Evolutionary conservation across 2,797 vertebrate genomes (phyloP), one percentile per base, ranked within the genome.

Genomic region (Rhodeus uyekii): DNA sequence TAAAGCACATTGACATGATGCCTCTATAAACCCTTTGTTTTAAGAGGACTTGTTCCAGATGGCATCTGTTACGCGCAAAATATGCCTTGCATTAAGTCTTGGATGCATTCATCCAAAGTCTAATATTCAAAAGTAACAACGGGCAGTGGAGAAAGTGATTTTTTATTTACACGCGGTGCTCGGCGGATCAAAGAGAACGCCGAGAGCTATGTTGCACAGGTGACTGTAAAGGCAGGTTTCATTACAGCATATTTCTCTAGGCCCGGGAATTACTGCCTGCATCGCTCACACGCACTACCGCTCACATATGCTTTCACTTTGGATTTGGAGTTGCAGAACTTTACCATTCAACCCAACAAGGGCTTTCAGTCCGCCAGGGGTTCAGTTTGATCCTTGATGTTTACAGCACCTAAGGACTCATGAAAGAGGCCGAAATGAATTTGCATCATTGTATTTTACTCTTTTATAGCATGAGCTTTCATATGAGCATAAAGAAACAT

Each of bases 211-310:
- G 77, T 84, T 84, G 81, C 86, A 86, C 92, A 94, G 93, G 92
- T 92, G 92, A 93, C 86, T 86, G 84, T 83, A 81, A 92, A 92
- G 89, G 85, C 89, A 88, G 88, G 88, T 90, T 92, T 93, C 88
- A 92, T 91, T 90, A 90, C 84, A 81, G 83, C 84, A 89, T 91
- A 88, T 89, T 86, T 83, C 78, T 80, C 74, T 69, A 72, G 80
- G 73, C 85, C 80, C 42, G n/a, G 44, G 76, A 87, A 83, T 79
- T 76, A 77, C 83, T 80, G 89, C 76, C 86, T 67, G 72, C 84
- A 76, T 84, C 72, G 78, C 88, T 89, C 90, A 89, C 84, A 87
- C 84, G 77, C 85, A 87, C 71, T 34, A 69, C 82, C 73, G 68
- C 76, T 55, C 79, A 92, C 92, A 92, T 89, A 73, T 91, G 91